These are phyloP conservation scores for Pammene aurita DNA, from an alignment of 2,888 invertebrate genomes.

Conservation along the genomic window DNA sequence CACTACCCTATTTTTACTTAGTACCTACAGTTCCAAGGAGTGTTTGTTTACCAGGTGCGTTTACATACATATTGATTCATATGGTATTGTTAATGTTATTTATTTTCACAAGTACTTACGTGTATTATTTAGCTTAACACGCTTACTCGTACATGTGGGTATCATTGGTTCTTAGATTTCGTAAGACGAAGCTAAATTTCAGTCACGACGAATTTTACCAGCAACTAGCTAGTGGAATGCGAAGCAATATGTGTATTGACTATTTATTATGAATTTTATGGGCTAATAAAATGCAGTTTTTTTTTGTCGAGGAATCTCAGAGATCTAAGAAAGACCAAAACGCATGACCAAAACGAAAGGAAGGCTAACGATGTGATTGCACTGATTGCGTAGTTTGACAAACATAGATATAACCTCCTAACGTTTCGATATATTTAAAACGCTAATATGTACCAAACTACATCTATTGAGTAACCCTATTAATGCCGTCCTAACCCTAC, in stretches of 20 bases:
- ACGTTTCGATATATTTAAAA: background rate
- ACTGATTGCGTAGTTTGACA: no score
- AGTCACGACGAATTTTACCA: slow-evolving; percentile 28
- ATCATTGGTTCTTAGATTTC: slow-evolving; percentile 6
- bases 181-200: slow-evolving; percentile 19
- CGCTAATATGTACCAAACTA: no score
- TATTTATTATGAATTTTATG: slow-evolving; percentile 22
- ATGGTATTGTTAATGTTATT: no score
- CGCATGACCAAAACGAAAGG: slow-evolving; percentile 7
- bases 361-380: background rate
- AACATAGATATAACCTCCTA: no score
- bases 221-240: slow-evolving; percentile 2
- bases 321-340: slow-evolving; percentile 12
- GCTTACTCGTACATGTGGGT: background rate
- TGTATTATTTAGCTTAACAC: no score
- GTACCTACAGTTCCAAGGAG: no score
- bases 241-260: slow-evolving; percentile 13
- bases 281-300: slow-evolving; percentile 8
- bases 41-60: no score
- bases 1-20: no score
- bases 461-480: no score
- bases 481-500: no score
- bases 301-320: background rate
- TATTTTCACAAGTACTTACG: no score
- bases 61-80: no score